Base-by-base conservation (phyloP, 1,140 invertebrate genomes). In the Phthorimaea operculella region DNA sequence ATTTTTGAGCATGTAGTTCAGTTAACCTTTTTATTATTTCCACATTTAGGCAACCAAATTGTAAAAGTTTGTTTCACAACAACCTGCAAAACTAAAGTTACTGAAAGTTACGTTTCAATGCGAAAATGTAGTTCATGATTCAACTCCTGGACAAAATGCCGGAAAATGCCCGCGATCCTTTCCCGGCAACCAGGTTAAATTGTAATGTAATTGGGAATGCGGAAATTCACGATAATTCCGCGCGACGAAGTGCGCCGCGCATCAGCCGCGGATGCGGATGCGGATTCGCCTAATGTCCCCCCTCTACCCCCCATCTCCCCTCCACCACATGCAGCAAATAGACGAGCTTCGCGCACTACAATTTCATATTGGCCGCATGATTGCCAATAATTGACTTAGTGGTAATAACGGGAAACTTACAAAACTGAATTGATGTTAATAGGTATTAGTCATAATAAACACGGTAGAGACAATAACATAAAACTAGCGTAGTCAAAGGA, bases 191-290 rank as follows among this genome's bases (percentile, higher is more conserved):
- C 10, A n/a, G 54, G 59, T 55, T 60, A 60, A 60, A 60, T 56
- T 56, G 59, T 60, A 56, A 60, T 52, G 51, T 60, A 60, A 60
- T 60, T 60, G n/a, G 55, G 59, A 56, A 60, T 56, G 51, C 51
- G 52, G 58, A 48, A 57, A 47, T 47, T 16, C 44, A 14, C 16
- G 15, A 47, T 47, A 47, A 47, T 47, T 47, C 15, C 44, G 15
- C 39, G 16, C 44, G 44, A 16, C 15, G 44, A 47, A 47, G 16
- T 47, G 44, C 44, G 15, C 28, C 53, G 52, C 21, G 39, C 34
- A 39, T 59, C 53, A 59, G 51, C 47, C 57, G 49, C 50, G 21
- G 49, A 47, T 15, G 44, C 16, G n/a, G 44, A 15, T 53, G 54
- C 54, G 51, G 58, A 60, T 53, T 56, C 52, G 50, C 45, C 47